These are phyloP conservation scores for Chrysopilus asiliformis DNA, from an alignment of 2,888 invertebrate species.

Conservation along the genomic window DNA sequence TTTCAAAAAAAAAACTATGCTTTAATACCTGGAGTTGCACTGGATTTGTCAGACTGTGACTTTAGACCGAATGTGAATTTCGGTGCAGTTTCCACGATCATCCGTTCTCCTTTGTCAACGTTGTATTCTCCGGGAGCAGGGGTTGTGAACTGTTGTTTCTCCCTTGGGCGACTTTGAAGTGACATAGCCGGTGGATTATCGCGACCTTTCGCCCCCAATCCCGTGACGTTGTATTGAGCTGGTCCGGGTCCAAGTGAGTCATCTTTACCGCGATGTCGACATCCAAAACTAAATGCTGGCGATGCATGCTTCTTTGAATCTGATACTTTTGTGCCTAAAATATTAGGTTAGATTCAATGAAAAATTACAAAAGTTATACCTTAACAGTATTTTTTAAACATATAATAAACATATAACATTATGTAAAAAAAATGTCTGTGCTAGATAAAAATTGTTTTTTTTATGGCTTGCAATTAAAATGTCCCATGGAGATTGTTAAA, in stretches of 20 bases:
- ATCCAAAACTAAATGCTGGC: slow-evolving; percentile 73
- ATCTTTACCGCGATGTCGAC: slow-evolving; percentile 42
- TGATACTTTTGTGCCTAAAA: slow-evolving; percentile 55
- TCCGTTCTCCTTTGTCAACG: slow-evolving; percentile 53
- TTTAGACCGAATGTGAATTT: slow-evolving; percentile 64
- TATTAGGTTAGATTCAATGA: slow-evolving; percentile 4
- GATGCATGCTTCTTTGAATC: slow-evolving; percentile 67
- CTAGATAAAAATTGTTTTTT: too few relatives aligned
- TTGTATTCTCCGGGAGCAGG: slow-evolving; percentile 87
- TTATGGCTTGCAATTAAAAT: too few relatives aligned
- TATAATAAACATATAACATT: too few relatives aligned
- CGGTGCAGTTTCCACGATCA: slow-evolving; percentile 40
- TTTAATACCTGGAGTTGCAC: slow-evolving; percentile 59
- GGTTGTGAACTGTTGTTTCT: slow-evolving; percentile 40
- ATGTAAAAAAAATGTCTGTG: too few relatives aligned
- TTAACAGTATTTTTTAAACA: too few relatives aligned
- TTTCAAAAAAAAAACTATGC: slow-evolving; percentile 15
- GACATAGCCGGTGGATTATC: slow-evolving; percentile 65
- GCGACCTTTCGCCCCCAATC: slow-evolving; percentile 69
- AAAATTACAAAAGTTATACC: neutral
- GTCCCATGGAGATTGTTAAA: too few relatives aligned
- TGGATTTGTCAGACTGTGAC: slow-evolving; percentile 44
- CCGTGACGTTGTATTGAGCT: slow-evolving; percentile 79
- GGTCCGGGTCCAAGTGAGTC: slow-evolving; percentile 65
- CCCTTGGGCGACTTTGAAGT: slow-evolving; percentile 56